Base-by-base conservation (phyloP, 2,113 vertebrate species). In the Gila orcuttii region DNA sequence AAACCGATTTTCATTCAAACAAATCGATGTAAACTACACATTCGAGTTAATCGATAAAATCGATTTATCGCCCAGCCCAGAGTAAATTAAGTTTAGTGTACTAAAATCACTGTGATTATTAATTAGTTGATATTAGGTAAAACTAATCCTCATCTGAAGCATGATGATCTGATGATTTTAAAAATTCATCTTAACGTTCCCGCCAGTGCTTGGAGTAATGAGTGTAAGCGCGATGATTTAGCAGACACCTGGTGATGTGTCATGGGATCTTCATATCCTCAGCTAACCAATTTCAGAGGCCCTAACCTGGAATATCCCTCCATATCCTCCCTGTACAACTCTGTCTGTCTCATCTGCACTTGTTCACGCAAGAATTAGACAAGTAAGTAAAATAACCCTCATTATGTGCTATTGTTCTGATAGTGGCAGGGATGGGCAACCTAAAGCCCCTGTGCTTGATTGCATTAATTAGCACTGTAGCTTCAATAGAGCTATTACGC, bases 391-490 rank as follows among this genome's bases (percentile, higher is more conserved):
- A 80, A 79, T 36, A 25, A 19, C 73, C 66, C 25, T 50, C 77
- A 85, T 82, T 86, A 86, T 84, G 21, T 78, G 74, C 64, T 79
- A 52, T 39, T 86, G 73, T 75, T 73, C 42, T 79, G 47, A 93
- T 71, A 78, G 84, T 88, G 90, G 85, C 91, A 90, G 93, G 92
- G 91, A 92, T 73, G 84, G 78, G 84, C 76, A 89, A 93, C 91
- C 92, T 93, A 92, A 88, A 94, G 85, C 92, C 94, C 91, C 92
- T 93, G 93, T 93, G 93, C 94, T 92, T 96, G 94, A 96, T 96
- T 95, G 94, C 93, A 95, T 97, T 96, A 95, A 94, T 97, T 96
- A 94, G 93, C 93, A 89, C 91, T 91, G 93, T 94, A 94, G 93
- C 90, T 94, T 96, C 94, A 95, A 97, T 96, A 96, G 93, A 90